Evolutionary conservation across 2,113 vertebrate genomes (phyloP), one percentile per base, ranked within the genome.

Genomic region (Thunnus thynnus): DNA sequence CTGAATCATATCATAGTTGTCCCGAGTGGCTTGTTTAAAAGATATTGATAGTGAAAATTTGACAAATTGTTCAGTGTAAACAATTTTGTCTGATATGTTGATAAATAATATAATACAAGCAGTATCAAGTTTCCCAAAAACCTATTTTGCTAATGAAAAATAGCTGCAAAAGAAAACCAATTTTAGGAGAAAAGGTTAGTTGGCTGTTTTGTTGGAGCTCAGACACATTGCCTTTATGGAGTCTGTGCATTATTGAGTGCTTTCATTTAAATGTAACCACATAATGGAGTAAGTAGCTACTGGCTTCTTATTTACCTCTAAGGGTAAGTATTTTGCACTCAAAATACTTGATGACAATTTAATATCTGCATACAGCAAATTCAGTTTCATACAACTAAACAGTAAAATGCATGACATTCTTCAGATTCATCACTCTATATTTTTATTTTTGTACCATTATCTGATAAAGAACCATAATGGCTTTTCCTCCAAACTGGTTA

Each of bases 401-500:
- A 27, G 36, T 20, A 25, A 68, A 27, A 27, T 30, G 4, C 50
- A 56, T 58, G 13, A 3, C 50, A 13, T 54, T 52, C 0, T 16
- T 68, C 62, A 5, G 3, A 10, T 30, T 50, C 12, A 3, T 17
- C 5, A 27, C 25, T 64, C 22, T 61, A 10, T 54, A 16, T n/a
- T 50, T 52, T 11, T 32, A 51, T 54, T 36, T 61, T 13, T 32
- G 9, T 41, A 30, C 22, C 63, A 25, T 62, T 64, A 60, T 46
- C 44, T 57, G 8, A 12, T 54, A 16, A 57, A 36, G 36, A 32
- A 7, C 12, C 16, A 58, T 36, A 61, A 78, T 63, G 30, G 12
- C 18, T 66, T 61, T 73, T 36, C 68, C 22, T 77, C 66, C 69
- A 58, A 79, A 25, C 51, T 60, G 60, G 13, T 80, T 57, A 46